phyloP scores from a whole-genome alignment of 2,888 invertebrate species.

The Periphyllus acericola region DNA sequence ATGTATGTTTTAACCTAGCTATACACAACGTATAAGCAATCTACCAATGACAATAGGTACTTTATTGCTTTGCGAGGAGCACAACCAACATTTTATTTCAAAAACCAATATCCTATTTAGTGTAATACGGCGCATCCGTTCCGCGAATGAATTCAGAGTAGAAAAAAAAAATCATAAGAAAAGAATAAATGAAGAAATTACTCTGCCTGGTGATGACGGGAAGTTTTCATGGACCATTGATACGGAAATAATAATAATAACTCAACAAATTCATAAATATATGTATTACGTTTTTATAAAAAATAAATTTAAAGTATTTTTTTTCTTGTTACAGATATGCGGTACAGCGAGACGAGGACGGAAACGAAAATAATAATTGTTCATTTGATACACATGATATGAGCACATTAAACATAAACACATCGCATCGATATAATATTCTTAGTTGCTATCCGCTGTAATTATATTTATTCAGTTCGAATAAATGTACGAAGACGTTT shows the following conservation, averaged over 20 bases:
- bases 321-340: constrained; percentile 49
- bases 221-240: constrained; percentile 56
- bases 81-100: constrained; percentile 3
- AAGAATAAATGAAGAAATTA: constrained; percentile 36
- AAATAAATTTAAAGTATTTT: constrained; percentile 6
- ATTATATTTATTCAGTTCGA: too few relatives aligned
- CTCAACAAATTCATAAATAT: constrained; percentile 19
- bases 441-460: too few relatives aligned
- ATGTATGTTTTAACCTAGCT: background rate
- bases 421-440: too few relatives aligned
- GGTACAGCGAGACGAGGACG: background rate
- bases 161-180: background rate
- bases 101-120: constrained; percentile 56
- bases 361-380: background rate
- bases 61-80: background rate
- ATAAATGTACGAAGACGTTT: too few relatives aligned
- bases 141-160: constrained; percentile 17
- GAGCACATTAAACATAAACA: too few relatives aligned
- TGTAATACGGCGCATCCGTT: constrained; percentile 44
- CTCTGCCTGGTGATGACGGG: constrained; percentile 39
- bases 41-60: constrained; percentile 9
- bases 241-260: constrained; percentile 47
- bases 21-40: background rate
- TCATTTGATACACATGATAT: too few relatives aligned
- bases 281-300: background rate